phyloP scores from a whole-genome alignment of 2,888 invertebrate species.

The Ypsolopha scabrella region DNA sequence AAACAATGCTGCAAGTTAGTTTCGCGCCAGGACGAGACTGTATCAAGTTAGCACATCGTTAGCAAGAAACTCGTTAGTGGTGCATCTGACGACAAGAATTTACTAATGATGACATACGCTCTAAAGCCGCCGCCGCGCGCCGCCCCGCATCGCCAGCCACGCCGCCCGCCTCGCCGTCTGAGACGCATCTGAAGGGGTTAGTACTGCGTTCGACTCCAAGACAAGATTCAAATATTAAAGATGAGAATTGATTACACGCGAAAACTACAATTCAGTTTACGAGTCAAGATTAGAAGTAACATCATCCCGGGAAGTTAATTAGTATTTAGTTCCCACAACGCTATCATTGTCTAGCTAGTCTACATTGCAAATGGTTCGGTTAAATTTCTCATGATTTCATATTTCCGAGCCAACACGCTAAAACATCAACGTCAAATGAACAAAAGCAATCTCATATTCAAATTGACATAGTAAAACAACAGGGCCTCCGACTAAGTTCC shows the following conservation, averaged over 20 bases:
- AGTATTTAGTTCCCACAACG: no score
- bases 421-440: slow-evolving; percentile 1
- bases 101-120: slow-evolving; percentile 62
- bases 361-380: no score
- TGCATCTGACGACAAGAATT: slow-evolving; percentile 62
- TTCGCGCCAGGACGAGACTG: slow-evolving; percentile 12
- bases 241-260: no score
- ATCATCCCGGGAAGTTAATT: no score
- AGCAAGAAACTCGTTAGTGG: slow-evolving; percentile 63
- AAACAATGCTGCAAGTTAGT: slow-evolving; percentile 2
- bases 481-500: slow-evolving; percentile 60
- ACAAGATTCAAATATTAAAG: no score
- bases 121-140: neutral
- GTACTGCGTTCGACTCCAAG: no score
- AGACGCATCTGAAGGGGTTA: neutral
- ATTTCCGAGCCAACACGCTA: neutral
- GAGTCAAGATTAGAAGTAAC: no score
- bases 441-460: slow-evolving; percentile 59
- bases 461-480: slow-evolving; percentile 69
- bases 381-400: no score
- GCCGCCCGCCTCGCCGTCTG: neutral
- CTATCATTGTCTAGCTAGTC: no score
- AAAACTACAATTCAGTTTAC: no score
- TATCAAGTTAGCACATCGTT: slow-evolving; percentile 64
- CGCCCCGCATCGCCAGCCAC: neutral